A percentile compares a stretch with the other conserved stretches of the same genome.
Conservation (phyloP, 1,140 invertebrate genomes). For the Liolophura sinensis region DNA sequence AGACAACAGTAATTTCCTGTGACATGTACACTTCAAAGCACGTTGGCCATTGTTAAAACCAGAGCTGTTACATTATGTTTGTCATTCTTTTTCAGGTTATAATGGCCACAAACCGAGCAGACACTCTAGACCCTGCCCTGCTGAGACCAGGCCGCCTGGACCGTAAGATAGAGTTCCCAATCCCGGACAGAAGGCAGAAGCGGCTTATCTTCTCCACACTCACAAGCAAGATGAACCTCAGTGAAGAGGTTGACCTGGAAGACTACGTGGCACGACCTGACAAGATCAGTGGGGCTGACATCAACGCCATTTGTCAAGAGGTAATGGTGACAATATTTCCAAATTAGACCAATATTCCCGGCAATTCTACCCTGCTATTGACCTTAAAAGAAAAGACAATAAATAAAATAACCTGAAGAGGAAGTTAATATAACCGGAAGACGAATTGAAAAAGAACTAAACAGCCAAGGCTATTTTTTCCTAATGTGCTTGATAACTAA, state of each 20-base stretch:
- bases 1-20: background rate
- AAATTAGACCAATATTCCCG: background rate
- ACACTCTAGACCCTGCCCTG: constrained; percentile 97
- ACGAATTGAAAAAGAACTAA: no score
- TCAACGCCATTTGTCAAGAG: constrained; percentile 99
- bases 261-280: constrained; percentile 98
- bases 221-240: constrained; percentile 98
- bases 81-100: constrained; percentile 75
- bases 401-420: no score
- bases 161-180: constrained; percentile 98
- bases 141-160: constrained; percentile 96
- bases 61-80: background rate
- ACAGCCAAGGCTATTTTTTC: no score
- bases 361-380: no score
- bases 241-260: constrained; percentile 98
- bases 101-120: constrained; percentile 99
- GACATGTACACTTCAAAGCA: background rate
- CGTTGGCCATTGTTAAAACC: background rate
- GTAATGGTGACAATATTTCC: constrained; percentile 63
- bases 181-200: constrained; percentile 97
- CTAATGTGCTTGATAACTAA: no score
- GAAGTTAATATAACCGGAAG: no score
- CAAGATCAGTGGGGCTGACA: constrained; percentile 98
- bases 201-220: constrained; percentile 98
- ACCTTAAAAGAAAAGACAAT: no score